These are phyloP conservation scores for Tamandua tetradactyla DNA, from an alignment of 2,797 vertebrate species.

Conservation along the genomic window DNA sequence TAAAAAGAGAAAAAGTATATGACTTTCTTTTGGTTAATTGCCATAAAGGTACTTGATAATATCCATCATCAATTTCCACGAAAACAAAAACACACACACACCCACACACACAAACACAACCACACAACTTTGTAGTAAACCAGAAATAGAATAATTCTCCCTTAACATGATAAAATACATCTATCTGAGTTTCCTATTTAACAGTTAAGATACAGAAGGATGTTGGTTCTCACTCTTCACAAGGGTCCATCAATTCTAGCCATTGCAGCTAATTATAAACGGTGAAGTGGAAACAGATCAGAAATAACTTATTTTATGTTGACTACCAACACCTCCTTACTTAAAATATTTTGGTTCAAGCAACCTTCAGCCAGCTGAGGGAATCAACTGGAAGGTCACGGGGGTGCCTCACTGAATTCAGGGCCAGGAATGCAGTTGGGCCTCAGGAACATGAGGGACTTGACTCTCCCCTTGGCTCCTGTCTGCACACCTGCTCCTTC, in stretches of 20 bases:
- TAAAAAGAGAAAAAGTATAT: not conserved
- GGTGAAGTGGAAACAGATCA: not conserved
- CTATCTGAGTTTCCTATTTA: not conserved
- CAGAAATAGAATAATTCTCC: not conserved
- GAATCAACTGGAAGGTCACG: not conserved
- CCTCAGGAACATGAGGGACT: not conserved
- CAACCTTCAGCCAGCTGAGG: not conserved
- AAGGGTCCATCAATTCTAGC: not conserved
- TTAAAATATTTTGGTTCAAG: not conserved
- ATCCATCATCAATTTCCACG: not conserved
- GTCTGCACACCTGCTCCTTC: not conserved
- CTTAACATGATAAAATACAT: not conserved
- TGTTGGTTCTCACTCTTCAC: not conserved
- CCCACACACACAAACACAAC: too few species aligned
- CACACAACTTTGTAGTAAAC: not conserved
- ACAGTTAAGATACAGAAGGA: not conserved
- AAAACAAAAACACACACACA: not conserved
- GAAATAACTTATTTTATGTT: slow-evolving; percentile 3
- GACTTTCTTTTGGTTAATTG: not conserved
- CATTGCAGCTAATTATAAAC: not conserved
- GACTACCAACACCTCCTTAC: not conserved
- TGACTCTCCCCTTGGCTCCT: not conserved
- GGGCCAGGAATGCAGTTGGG: not conserved
- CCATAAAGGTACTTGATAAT: not conserved
- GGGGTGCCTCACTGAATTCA: not conserved